A percentile compares a stretch with the other conserved stretches of the same genome.
phyloP scores from a whole-genome alignment of 2,113 vertebrate genomes.

The Nesoenas mayeri region DNA sequence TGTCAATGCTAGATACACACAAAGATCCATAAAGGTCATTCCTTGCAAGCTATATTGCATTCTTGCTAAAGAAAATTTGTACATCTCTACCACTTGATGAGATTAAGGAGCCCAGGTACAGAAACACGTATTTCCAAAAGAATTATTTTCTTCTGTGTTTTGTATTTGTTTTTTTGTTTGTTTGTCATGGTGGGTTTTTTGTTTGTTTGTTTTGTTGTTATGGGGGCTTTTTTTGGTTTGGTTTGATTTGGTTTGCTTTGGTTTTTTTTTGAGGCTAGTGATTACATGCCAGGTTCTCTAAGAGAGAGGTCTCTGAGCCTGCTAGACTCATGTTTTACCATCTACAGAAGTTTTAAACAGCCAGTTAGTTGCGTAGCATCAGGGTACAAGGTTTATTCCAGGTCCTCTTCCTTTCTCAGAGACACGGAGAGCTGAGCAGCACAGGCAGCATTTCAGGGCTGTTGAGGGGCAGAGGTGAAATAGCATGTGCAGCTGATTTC shows the following conservation, averaged over 20 bases:
- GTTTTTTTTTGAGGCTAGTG: background rate
- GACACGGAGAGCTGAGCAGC: background rate
- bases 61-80: background rate
- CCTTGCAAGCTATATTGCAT: background rate
- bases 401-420: background rate
- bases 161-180: background rate
- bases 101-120: background rate
- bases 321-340: background rate
- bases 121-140: background rate
- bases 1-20: background rate
- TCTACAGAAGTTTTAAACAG: background rate
- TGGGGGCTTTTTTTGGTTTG: background rate
- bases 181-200: background rate
- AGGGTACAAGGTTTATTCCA: background rate
- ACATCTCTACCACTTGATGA: background rate
- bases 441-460: background rate
- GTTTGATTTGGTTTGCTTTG: background rate
- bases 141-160: background rate
- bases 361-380: background rate
- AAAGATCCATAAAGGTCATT: background rate
- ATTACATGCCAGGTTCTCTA: background rate
- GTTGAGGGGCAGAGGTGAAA: background rate
- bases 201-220: background rate
- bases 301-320: background rate
- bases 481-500: background rate